These are phyloP conservation scores for Octopus bimaculoides DNA, from an alignment of 1,140 invertebrate species.

Conservation along the genomic window DNA sequence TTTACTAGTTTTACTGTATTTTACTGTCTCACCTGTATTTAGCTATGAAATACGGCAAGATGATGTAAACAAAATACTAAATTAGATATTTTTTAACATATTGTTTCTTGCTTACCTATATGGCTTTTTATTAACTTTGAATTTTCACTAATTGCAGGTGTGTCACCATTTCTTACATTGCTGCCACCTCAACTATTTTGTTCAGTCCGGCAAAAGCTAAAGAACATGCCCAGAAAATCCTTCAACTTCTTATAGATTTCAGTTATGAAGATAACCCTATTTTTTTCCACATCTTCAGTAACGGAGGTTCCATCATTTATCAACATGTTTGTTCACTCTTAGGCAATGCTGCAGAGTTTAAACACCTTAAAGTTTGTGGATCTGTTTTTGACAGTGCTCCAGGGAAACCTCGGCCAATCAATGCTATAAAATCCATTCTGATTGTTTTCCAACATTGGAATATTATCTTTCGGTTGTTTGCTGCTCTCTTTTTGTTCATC, in stretches of 20 bases:
- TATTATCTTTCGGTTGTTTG: constrained; percentile 37
- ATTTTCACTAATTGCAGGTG: constrained; percentile 61
- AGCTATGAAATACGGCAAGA: no score
- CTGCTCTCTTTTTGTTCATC: constrained; percentile 31
- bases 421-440: constrained; percentile 62
- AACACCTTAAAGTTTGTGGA: constrained; percentile 64
- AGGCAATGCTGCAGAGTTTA: constrained; percentile 28
- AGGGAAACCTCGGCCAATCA: constrained; percentile 63
- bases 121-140: neutral
- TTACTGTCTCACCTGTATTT: no score
- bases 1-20: no score
- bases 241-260: constrained; percentile 66
- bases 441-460: constrained; percentile 54
- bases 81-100: no score
- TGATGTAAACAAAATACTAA: no score
- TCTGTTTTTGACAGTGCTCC: constrained; percentile 76
- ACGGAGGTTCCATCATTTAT: constrained; percentile 66
- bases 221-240: constrained; percentile 65
- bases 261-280: constrained; percentile 70
- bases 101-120: neutral
- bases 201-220: constrained; percentile 65
- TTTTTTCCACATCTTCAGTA: constrained; percentile 78
- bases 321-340: constrained; percentile 40
- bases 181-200: constrained; percentile 69
- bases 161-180: constrained; percentile 72